Conservation (phyloP, 2,113 vertebrate genomes). For the Eublepharis macularius region DNA sequence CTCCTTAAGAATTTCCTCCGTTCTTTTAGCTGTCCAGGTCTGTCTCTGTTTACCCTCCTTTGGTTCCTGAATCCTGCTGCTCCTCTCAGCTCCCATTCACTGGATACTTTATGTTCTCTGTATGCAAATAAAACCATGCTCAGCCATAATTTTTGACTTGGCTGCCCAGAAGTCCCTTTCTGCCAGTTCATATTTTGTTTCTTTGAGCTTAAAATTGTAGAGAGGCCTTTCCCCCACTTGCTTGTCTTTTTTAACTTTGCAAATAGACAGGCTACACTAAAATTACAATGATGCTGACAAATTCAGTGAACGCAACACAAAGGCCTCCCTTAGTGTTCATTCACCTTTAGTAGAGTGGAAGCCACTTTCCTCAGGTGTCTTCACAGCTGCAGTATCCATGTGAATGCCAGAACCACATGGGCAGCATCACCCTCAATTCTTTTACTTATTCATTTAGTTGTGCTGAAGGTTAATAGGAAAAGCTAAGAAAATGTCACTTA, state of each 20-base stretch:
- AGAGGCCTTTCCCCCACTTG: too few species aligned
- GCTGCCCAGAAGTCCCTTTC: background rate
- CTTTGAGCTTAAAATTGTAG: background rate
- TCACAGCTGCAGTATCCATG: too few species aligned
- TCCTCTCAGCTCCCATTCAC: background rate
- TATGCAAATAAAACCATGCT: background rate
- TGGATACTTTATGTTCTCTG: background rate
- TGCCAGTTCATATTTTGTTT: background rate
- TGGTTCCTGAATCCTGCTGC: slow-evolving; percentile 16
- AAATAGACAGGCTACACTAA: background rate
- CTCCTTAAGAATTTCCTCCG: background rate
- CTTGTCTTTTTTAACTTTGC: background rate
- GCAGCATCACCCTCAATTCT: too few species aligned
- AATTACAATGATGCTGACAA: background rate
- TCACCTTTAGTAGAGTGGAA: too few species aligned
- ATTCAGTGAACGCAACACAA: background rate
- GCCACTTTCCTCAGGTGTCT: too few species aligned
- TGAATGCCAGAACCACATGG: too few species aligned
- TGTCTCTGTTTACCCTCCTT: slow-evolving; percentile 5
- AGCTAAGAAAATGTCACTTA: background rate
- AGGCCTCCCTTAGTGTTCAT: too few species aligned
- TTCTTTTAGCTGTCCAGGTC: slow-evolving; percentile 4
- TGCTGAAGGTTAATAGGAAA: background rate
- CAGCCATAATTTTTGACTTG: background rate
- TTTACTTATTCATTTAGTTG: background rate